Conservation (phyloP, 2,113 vertebrate species). For the Phoenicopterus ruber region DNA sequence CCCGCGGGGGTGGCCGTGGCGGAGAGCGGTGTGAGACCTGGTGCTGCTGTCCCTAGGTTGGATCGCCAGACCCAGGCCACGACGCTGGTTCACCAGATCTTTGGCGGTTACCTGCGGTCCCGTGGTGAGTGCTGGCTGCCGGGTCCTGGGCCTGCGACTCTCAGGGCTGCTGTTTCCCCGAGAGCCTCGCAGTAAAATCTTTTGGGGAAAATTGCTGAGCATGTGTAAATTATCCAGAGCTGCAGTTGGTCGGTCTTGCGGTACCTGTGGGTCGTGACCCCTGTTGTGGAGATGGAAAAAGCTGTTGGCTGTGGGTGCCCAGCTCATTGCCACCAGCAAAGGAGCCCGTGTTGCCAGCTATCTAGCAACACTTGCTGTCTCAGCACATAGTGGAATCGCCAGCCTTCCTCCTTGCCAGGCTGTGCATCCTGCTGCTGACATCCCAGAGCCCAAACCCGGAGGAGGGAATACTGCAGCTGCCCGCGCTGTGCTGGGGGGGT, state of each 20-base stretch:
- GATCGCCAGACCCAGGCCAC: slow-evolving; percentile 95
- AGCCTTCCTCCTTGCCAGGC: neutral
- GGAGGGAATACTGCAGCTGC: neutral
- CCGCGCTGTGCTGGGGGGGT: neutral
- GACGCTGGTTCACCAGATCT: slow-evolving; percentile 93
- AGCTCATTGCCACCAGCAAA: neutral
- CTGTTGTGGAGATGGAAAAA: neutral
- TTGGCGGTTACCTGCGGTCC: slow-evolving; percentile 94
- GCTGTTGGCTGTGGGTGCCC: neutral
- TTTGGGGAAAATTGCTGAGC: neutral
- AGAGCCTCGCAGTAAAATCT: neutral
- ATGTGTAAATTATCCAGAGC: rapidly evolving
- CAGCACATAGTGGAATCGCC: neutral
- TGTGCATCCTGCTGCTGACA: neutral
- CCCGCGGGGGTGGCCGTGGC: rapidly evolving
- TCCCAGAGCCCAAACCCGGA: rapidly evolving
- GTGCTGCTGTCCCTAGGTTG: slow-evolving; percentile 70
- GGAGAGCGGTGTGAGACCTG: rapidly evolving
- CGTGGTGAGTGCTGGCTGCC: slow-evolving; percentile 75
- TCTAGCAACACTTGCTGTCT: neutral
- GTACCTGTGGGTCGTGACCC: neutral
- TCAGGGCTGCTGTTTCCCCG: neutral
- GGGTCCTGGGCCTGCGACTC: neutral
- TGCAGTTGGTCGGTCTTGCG: neutral
- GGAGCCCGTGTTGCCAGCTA: rapidly evolving